Percentiles rank a stretch among this genome's conserved stretches.
Conservation (phyloP, 1,140 invertebrate species). For the Aplysia californica region DNA sequence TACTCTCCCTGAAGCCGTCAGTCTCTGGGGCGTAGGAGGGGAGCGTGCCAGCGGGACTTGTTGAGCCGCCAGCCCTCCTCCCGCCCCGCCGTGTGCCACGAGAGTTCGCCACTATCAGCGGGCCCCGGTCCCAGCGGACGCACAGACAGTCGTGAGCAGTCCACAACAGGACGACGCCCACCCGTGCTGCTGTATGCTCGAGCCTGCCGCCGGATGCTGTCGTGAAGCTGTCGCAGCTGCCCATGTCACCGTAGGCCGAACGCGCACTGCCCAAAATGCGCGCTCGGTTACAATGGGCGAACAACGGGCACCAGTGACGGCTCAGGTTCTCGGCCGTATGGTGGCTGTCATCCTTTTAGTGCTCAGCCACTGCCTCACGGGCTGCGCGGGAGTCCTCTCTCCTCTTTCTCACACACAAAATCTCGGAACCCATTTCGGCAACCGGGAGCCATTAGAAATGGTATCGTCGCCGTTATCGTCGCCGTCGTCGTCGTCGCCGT, state of each 20-base stretch:
- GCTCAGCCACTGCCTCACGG: neutral
- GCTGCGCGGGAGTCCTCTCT: neutral
- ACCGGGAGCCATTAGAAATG: neutral
- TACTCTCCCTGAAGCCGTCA: too few species aligned
- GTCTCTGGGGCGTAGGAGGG: too few species aligned
- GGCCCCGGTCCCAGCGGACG: too few species aligned
- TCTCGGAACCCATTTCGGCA: neutral
- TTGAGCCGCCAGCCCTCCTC: too few species aligned
- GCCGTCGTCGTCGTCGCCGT: too few species aligned
- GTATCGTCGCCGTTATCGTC: too few species aligned
- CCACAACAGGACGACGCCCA: too few species aligned
- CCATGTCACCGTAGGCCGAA: neutral
- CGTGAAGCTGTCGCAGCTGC: neutral
- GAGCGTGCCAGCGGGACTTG: too few species aligned
- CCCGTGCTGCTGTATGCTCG: too few species aligned
- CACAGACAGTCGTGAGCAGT: too few species aligned
- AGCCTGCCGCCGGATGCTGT: neutral
- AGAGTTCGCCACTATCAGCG: too few species aligned
- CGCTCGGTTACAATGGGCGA: neutral
- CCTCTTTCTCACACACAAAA: neutral
- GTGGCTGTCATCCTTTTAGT: neutral
- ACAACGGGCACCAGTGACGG: neutral
- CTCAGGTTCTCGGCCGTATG: neutral
- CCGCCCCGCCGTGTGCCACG: too few species aligned
- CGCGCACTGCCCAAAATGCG: neutral